phyloP scores from a whole-genome alignment of 1,140 invertebrate genomes.

The Drosophila ananassae region DNA sequence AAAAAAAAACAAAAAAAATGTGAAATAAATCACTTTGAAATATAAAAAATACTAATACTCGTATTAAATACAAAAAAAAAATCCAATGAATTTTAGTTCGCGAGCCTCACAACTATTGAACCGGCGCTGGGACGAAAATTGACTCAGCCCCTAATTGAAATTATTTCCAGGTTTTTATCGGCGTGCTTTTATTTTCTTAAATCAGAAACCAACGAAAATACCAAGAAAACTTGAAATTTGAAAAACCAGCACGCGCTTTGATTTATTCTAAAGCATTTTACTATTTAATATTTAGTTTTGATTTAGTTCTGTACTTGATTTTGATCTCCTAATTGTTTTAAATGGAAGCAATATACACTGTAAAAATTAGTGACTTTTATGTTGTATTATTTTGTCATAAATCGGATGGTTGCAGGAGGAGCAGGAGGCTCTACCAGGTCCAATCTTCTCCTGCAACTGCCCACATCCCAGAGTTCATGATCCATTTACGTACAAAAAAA shows the following conservation, averaged over 20 bases:
- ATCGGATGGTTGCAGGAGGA: background rate
- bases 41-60: conserved; percentile 30
- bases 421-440: no score
- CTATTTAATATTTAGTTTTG: conserved; percentile 35
- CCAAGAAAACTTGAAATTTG: conserved; percentile 21
- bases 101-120: conserved; percentile 93
- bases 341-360: conserved; percentile 29
- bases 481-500: background rate
- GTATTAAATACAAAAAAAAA: conserved; percentile 29
- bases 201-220: conserved; percentile 41
- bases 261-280: conserved; percentile 57
- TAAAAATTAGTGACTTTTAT: conserved; percentile 24
- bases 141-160: conserved; percentile 93
- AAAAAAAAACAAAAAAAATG: conserved; percentile 8
- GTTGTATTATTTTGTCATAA: background rate
- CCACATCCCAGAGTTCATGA: background rate
- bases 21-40: conserved; percentile 26
- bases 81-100: conserved; percentile 87
- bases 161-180: conserved; percentile 93
- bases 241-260: conserved; percentile 72
- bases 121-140: conserved; percentile 93
- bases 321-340: conserved; percentile 21
- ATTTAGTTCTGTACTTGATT: conserved; percentile 1
- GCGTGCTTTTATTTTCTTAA: conserved; percentile 68
- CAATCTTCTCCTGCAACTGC: background rate